Base-by-base conservation (phyloP, 2,113 vertebrate genomes). In the Saimiri boliviensis region DNA sequence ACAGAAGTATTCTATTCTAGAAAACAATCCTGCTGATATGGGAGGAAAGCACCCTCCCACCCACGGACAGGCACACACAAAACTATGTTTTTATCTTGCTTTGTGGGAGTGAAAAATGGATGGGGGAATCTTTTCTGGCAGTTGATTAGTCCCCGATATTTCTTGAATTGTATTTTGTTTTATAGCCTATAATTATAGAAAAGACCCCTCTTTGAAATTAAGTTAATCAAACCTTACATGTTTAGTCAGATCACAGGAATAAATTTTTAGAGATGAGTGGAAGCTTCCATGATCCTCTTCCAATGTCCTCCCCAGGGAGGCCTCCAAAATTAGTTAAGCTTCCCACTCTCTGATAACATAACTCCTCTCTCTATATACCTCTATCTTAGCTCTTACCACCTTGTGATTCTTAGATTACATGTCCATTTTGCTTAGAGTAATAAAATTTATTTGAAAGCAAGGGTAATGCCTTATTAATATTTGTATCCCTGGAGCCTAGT, bases 201-300 rank as follows among this genome's bases (percentile, higher is more conserved):
- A 63, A 79, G 49, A 4, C 25, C 3, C 23, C 6, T 11, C 77
- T 23, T n/a, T 21, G 14, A 49, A 85, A 94, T 66, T 90, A 87
- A 97, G 95, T 94, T 25, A 70, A 49, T 90, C 74, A 90, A 86
- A 96, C 21, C 88, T 96, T 52, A 66, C 8, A 47, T 71, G 7
- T 93, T 94, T 88, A 87, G 35, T 96, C 42, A 73, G n/a, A n/a
- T 94, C 83, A 94, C 32, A 80, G 47, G 37, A n/a, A 87, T 92
- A 94, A 45, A 86, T 92, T 84, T 94, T 95, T 91, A 77, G 63
- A 90, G 16, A 54, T 89, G 37, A 83, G 30, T 70, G 47, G 60
- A 94, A 84, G 45, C 21, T 71, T 71, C 6, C 1, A 93, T 94
- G 40, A 88, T 94, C 19, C 4, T 89, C 35, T 93, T 92, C 25